Conservation (phyloP, 2,113 vertebrate genomes). For the Pseudois nayaur region DNA sequence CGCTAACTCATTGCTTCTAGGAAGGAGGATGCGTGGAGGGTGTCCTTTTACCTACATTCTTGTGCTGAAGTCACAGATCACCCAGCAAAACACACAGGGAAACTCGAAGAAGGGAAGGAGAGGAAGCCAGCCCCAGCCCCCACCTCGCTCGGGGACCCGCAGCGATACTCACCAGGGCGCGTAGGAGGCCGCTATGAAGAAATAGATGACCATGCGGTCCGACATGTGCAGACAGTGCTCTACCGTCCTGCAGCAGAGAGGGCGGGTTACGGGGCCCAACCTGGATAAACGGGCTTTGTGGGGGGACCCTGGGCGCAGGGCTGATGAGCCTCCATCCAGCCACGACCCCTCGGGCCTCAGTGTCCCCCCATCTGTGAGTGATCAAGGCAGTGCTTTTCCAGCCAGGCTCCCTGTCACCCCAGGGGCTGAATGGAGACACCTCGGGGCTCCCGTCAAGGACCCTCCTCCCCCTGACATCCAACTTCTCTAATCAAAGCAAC, state of each 20-base stretch:
- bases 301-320: fast-evolving
- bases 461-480: background rate
- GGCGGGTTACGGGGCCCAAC: fast-evolving
- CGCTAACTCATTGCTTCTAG: background rate
- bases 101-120: fast-evolving
- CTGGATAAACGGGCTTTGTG: fast-evolving
- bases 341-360: background rate
- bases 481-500: background rate
- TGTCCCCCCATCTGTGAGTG: background rate
- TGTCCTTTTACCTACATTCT: fast-evolving
- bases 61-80: fast-evolving
- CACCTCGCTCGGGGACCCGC: fast-evolving
- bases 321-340: background rate
- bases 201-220: conserved; percentile 95
- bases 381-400: background rate
- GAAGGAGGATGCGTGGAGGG: background rate
- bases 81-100: fast-evolving
- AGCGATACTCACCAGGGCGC: conserved; percentile 89
- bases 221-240: conserved; percentile 95
- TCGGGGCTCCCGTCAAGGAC: fast-evolving
- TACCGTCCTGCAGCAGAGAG: conserved; percentile 81
- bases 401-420: background rate
- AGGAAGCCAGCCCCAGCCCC: background rate
- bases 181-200: conserved; percentile 94
- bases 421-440: background rate